Percentiles rank a stretch among this genome's conserved stretches.
phyloP scores from a whole-genome alignment of 2,113 vertebrate species.

The Nothoprocta perdicaria region DNA sequence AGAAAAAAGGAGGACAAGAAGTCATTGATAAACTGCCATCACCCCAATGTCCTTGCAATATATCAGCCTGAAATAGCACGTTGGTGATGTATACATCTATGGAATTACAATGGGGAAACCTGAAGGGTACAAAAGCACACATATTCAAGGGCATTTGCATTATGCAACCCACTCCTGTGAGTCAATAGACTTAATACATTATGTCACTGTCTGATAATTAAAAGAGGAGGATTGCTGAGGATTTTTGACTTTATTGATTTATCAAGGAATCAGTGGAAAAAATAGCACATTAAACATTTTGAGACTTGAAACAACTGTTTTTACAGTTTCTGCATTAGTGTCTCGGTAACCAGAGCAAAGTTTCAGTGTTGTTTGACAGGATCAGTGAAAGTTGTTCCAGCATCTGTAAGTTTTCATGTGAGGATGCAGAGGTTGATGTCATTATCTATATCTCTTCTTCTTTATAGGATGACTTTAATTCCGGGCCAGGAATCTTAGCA shows the following conservation, averaged over 20 bases:
- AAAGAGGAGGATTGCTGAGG: conserved; percentile 15
- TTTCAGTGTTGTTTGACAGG: background rate
- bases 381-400: background rate
- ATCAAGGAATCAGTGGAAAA: conserved; percentile 10
- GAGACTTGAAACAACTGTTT: background rate
- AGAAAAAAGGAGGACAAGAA: conserved; percentile 53
- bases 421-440: background rate
- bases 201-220: conserved; percentile 48
- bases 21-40: conserved; percentile 50
- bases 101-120: conserved; percentile 55
- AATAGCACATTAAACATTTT: background rate
- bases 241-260: conserved; percentile 39
- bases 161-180: conserved; percentile 34
- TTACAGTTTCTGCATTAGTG: background rate
- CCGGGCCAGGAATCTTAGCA: background rate
- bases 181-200: conserved; percentile 38
- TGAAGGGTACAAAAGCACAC: conserved; percentile 19
- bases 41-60: conserved; percentile 52
- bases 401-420: background rate
- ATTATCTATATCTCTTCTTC: background rate
- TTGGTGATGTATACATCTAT: conserved; percentile 54
- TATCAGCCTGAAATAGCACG: conserved; percentile 59
- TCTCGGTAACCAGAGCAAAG: background rate
- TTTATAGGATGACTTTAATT: background rate
- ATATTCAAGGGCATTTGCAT: conserved; percentile 56